A percentile compares a stretch with the other conserved stretches of the same genome.
These are phyloP conservation scores for Anhinga anhinga DNA, from an alignment of 2,113 vertebrate genomes.

Conservation along the genomic window DNA sequence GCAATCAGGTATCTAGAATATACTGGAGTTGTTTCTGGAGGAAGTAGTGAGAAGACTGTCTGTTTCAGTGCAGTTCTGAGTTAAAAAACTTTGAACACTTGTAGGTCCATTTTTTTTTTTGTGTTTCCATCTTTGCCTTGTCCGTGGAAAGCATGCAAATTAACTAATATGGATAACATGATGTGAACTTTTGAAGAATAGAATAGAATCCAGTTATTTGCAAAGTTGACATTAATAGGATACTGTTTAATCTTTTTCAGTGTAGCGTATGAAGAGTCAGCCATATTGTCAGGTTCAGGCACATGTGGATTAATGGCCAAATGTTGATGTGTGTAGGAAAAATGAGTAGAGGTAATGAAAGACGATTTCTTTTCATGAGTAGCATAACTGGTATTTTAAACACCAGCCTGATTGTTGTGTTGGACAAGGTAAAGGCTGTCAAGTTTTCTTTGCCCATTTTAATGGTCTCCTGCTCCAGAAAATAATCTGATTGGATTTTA, in stretches of 20 bases:
- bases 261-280: neutral
- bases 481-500: neutral
- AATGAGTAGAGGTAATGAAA: neutral
- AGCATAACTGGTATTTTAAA: neutral
- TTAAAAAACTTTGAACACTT: neutral
- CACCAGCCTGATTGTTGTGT: neutral
- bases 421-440: neutral
- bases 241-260: neutral
- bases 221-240: neutral
- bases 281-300: neutral
- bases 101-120: neutral
- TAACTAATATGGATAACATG: neutral
- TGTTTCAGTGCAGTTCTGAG: neutral
- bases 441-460: neutral
- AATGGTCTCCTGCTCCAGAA: neutral
- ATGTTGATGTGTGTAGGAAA: neutral
- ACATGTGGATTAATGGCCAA: neutral
- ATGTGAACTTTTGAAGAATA: neutral
- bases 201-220: neutral
- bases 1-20: neutral
- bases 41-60: neutral
- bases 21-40: neutral
- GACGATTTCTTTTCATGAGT: neutral
- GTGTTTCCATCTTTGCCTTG: neutral
- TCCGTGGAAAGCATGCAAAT: neutral